Evolutionary conservation across 2,797 vertebrate genomes (phyloP).

Genomic region (Manis crassicaudata): DNA sequence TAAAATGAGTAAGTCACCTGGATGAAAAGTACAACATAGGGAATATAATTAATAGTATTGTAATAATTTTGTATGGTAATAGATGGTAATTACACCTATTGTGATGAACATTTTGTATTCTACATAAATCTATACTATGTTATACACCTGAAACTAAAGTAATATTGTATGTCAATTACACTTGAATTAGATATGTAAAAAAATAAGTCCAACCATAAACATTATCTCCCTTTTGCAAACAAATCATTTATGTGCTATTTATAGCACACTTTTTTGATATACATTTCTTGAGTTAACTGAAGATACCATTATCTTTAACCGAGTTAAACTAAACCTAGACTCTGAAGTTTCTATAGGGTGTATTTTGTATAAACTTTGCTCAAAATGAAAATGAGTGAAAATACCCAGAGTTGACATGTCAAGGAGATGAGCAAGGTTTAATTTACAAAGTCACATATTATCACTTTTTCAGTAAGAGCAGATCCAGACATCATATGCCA

Average conservation of each 20-base stretch:
- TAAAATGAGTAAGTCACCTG: too few species aligned
- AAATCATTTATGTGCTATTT: background rate
- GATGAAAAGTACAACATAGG: too few species aligned
- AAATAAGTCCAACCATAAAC: background rate
- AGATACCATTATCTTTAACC: background rate
- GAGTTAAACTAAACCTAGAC: conserved; percentile 19
- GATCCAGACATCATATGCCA: background rate
- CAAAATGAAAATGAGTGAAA: background rate
- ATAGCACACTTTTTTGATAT: background rate
- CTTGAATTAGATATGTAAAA: too few species aligned
- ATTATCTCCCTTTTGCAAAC: background rate
- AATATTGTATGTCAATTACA: too few species aligned
- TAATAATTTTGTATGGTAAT: too few species aligned
- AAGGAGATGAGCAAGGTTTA: background rate
- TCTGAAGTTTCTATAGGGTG: background rate
- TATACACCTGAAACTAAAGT: too few species aligned
- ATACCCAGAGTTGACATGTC: background rate
- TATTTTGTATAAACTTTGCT: background rate
- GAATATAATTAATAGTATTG: too few species aligned
- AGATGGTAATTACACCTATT: too few species aligned
- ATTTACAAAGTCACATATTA: background rate
- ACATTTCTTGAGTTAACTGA: background rate
- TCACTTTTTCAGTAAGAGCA: background rate
- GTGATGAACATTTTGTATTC: too few species aligned
- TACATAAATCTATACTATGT: too few species aligned